phyloP scores from a whole-genome alignment of 2,888 invertebrate species.

The Elegia similella region DNA sequence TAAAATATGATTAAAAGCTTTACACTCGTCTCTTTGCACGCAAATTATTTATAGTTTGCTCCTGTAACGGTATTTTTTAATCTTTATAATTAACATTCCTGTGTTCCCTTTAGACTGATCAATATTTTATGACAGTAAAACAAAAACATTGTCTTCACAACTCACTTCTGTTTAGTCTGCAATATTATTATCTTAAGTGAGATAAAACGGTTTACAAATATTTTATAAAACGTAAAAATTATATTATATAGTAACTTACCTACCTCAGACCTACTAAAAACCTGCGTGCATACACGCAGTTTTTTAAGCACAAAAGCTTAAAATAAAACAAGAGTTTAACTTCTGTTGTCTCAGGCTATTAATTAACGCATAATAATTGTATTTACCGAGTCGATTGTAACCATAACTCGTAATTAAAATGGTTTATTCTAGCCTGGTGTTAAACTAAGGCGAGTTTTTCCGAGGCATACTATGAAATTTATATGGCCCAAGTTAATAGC shows the following conservation, averaged over 20 bases:
- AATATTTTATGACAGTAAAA: no score
- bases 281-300: no score
- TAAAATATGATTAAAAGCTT: not conserved
- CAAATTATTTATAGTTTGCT: not conserved
- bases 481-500: slow-evolving; percentile 30
- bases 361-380: slow-evolving; percentile 55
- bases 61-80: not conserved
- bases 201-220: no score
- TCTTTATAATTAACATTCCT: no score
- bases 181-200: no score
- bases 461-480: slow-evolving; percentile 45
- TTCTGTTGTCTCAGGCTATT: slow-evolving; percentile 40
- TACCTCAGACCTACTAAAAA: no score
- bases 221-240: no score
- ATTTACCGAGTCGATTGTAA: slow-evolving; percentile 44
- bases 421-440: slow-evolving; percentile 57
- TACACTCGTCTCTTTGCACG: not conserved
- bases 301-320: no score
- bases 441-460: slow-evolving; percentile 60
- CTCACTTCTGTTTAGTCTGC: no score
- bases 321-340: not conserved
- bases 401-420: slow-evolving; percentile 64
- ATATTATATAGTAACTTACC: no score
- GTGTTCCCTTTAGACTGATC: no score
- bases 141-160: no score